Percentiles rank a stretch among this genome's conserved stretches.
phyloP scores from a whole-genome alignment of 2,797 vertebrate genomes.

The Champsocephalus esox region DNA sequence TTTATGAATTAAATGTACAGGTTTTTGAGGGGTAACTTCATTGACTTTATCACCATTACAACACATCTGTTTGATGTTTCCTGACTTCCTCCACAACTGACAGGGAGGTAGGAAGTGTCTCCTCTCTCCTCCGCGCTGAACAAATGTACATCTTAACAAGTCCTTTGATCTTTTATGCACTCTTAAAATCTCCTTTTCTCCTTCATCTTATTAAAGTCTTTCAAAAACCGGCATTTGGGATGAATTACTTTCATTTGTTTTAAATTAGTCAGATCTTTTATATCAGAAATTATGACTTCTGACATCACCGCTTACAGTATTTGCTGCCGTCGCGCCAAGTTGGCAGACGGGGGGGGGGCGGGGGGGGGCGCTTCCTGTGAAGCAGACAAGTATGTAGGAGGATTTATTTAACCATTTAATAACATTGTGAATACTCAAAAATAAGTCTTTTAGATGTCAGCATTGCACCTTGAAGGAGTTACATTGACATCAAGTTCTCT shows the following conservation, averaged over 20 bases:
- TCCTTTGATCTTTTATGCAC: slow-evolving; percentile 63
- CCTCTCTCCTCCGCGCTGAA: slow-evolving; percentile 2
- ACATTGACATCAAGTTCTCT: neutral
- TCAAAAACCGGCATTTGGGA: slow-evolving; percentile 22
- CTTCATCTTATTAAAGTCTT: slow-evolving; percentile 29
- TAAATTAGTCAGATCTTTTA: slow-evolving; percentile 41
- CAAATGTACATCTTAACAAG: slow-evolving; percentile 40
- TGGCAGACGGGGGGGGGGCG: neutral
- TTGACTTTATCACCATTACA: slow-evolving; percentile 3
- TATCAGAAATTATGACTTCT: slow-evolving; percentile 31
- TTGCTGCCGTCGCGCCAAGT: slow-evolving; percentile 5
- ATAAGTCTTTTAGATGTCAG: neutral
- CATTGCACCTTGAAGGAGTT: neutral
- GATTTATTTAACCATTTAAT: neutral
- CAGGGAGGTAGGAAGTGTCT: neutral
- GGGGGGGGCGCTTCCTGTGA: neutral
- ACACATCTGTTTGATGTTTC: slow-evolving; percentile 28
- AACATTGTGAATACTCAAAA: neutral
- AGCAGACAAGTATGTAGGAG: neutral
- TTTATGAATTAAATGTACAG: neutral
- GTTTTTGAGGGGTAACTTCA: neutral
- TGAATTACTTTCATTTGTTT: slow-evolving; percentile 49
- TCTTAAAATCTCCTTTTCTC: slow-evolving; percentile 40
- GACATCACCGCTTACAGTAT: slow-evolving; percentile 13
- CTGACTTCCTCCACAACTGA: slow-evolving; percentile 3